phyloP scores from a whole-genome alignment of 1,140 invertebrate genomes.

The Zaprionus gabonicus region DNA sequence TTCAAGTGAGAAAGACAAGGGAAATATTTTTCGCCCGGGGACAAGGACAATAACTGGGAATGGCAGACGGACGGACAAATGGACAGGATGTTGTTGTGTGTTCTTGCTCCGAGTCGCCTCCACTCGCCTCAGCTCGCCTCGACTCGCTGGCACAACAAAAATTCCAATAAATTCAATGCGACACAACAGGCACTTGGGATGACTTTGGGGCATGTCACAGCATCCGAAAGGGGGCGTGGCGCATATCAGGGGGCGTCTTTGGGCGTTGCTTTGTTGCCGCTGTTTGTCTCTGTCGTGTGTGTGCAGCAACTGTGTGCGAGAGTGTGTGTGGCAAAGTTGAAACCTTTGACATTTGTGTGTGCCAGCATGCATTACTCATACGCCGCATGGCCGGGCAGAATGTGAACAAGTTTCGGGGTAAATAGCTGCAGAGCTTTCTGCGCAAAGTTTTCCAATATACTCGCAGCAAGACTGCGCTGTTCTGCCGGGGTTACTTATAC shows the following conservation, averaged over 20 bases:
- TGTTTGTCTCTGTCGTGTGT: constrained; percentile 66
- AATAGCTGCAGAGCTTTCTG: constrained; percentile 40
- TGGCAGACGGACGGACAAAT: constrained; percentile 5
- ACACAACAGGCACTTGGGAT: constrained; percentile 80
- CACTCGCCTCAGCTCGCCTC: constrained; percentile 40
- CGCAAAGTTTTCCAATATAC: constrained; percentile 68
- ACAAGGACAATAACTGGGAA: constrained; percentile 31
- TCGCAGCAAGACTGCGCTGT: constrained; percentile 6
- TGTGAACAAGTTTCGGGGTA: constrained; percentile 56
- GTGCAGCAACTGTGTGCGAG: constrained; percentile 23
- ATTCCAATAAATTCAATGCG: constrained; percentile 83
- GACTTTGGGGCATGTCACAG: constrained; percentile 78
- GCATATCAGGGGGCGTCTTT: constrained; percentile 13
- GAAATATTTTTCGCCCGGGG: constrained; percentile 53
- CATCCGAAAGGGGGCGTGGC: constrained; percentile 38
- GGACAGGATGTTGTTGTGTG: neutral
- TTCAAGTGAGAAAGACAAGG: constrained; percentile 47
- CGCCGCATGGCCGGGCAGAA: constrained; percentile 49
- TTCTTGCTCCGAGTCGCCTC: neutral
- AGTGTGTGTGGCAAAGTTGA: constrained; percentile 75
- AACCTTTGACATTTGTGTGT: constrained; percentile 76
- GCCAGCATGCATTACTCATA: constrained; percentile 78
- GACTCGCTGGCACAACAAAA: constrained; percentile 64
- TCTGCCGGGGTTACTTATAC: constrained; percentile 52
- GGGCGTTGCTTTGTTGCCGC: constrained; percentile 22